Conservation (phyloP, 2,797 vertebrate genomes). For the Orestias chungarensis region DNA sequence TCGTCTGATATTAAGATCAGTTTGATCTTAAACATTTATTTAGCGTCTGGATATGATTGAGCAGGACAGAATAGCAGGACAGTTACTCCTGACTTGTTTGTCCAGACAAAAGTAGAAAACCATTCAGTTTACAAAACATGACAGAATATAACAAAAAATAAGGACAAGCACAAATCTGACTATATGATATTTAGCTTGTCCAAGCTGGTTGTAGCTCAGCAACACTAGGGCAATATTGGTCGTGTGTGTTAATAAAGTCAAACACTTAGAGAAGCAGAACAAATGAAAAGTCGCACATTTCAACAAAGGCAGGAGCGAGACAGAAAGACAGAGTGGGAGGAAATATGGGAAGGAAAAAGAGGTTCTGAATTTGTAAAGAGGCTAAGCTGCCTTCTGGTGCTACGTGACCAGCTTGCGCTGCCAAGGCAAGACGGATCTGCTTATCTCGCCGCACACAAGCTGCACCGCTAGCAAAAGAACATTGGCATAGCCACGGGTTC, state of each 20-base stretch:
- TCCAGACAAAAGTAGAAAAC: background rate
- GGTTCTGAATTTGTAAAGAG: conserved; percentile 56
- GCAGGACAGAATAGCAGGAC: background rate
- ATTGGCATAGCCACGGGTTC: conserved; percentile 60
- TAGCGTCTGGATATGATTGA: background rate
- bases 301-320: conserved; percentile 10
- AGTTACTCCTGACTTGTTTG: background rate
- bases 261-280: conserved; percentile 6
- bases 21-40: background rate
- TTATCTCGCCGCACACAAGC: conserved; percentile 74
- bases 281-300: conserved; percentile 8
- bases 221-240: conserved; percentile 9
- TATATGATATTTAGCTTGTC: background rate
- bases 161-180: background rate
- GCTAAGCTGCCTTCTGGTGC: conserved; percentile 67
- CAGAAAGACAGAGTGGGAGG: conserved; percentile 21
- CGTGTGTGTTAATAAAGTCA: conserved; percentile 15
- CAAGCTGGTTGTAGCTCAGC: background rate
- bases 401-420: conserved; percentile 57
- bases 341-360: conserved; percentile 29
- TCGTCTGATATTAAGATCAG: background rate
- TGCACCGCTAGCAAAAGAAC: conserved; percentile 64
- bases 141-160: background rate
- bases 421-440: conserved; percentile 60
- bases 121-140: background rate